phyloP scores from a whole-genome alignment of 2,797 vertebrate species.

The Hoplostethus mediterraneus region DNA sequence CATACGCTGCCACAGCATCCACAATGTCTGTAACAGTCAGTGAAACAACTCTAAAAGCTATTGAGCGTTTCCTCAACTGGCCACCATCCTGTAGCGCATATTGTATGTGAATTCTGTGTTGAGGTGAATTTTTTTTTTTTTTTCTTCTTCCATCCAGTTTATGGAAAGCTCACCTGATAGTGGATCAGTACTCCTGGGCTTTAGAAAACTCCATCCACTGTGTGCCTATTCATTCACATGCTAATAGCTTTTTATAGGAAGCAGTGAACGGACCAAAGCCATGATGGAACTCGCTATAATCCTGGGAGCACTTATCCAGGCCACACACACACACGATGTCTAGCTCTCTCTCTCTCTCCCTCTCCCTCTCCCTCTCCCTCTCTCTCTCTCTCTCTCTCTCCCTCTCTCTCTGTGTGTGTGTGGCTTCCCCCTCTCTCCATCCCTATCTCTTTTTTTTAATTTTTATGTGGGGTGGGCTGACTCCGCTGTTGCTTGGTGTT shows the following conservation, averaged over 20 bases:
- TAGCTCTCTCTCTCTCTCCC: too few species aligned
- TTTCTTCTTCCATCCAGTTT: slow-evolving; percentile 42
- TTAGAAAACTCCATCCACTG: slow-evolving; percentile 66
- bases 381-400: slow-evolving; percentile 21
- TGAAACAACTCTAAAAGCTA: too few species aligned
- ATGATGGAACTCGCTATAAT: slow-evolving; percentile 79
- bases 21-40: too few species aligned
- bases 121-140: background rate
- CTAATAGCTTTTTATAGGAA: slow-evolving; percentile 78
- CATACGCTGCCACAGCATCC: too few species aligned
- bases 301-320: slow-evolving; percentile 75
- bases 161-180: slow-evolving; percentile 74
- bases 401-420: background rate
- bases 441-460: slow-evolving; percentile 65
- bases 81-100: background rate
- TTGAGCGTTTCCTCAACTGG: background rate
- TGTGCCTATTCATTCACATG: slow-evolving; percentile 78
- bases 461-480: slow-evolving; percentile 52
- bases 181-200: slow-evolving; percentile 73
- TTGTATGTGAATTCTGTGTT: background rate
- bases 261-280: slow-evolving; percentile 75
- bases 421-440: slow-evolving; percentile 36
- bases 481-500: slow-evolving; percentile 63
- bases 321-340: too few species aligned
- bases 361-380: background rate